Conservation (phyloP, 2,113 vertebrate species). For the Oreochromis tanganicae region DNA sequence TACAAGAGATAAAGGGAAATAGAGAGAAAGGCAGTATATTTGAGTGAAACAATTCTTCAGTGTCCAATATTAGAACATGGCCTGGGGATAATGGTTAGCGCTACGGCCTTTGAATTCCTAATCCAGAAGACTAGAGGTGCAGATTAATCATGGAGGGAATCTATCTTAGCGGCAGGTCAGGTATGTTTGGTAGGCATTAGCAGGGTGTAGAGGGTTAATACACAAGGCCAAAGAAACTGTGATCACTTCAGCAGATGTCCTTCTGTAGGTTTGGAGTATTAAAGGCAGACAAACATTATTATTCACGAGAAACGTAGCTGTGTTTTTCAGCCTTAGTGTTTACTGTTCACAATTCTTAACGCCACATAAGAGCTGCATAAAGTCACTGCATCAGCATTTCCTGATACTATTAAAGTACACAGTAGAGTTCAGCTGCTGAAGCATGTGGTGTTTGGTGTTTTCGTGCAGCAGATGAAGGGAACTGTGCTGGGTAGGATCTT, state of each 20-base stretch:
- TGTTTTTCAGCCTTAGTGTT: not conserved
- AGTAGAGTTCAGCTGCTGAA: not conserved
- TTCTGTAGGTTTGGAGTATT: not conserved
- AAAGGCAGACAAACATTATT: not conserved
- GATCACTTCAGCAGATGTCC: conserved; percentile 17
- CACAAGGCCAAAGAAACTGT: conserved; percentile 9
- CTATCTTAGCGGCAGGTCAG: conserved; percentile 45
- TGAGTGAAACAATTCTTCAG: not conserved
- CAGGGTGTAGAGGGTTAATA: conserved; percentile 21
- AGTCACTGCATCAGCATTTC: not conserved
- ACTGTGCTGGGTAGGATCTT: not conserved
- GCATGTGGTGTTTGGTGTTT: not conserved
- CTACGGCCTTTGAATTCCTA: conserved; percentile 51
- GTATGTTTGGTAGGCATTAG: conserved; percentile 55
- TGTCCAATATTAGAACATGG: conserved; percentile 53
- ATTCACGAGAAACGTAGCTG: not conserved
- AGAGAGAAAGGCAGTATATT: not conserved
- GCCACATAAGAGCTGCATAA: not conserved
- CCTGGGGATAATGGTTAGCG: conserved; percentile 39
- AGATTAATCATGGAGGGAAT: conserved; percentile 60
- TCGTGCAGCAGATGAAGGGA: not conserved
- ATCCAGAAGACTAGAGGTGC: conserved; percentile 46
- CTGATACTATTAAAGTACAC: not conserved
- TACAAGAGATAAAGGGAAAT: not conserved
- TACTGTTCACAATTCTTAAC: not conserved